phyloP scores from a whole-genome alignment of 1,140 invertebrate genomes.

The Drosophila nasuta region DNA sequence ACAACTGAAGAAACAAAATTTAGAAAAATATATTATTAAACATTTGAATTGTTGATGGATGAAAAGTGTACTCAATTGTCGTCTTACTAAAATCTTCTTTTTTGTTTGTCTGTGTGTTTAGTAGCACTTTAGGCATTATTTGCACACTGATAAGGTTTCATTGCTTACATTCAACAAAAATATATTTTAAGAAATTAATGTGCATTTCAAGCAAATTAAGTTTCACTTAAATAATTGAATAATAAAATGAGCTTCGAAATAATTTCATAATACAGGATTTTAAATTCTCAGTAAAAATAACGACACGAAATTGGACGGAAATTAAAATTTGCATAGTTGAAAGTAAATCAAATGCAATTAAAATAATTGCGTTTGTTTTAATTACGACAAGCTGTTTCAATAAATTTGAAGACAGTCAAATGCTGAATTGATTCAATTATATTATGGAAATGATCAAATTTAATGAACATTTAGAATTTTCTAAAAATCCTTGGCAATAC shows the following conservation, averaged over 20 bases:
- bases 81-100: neutral
- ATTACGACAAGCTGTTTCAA: neutral
- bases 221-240: neutral
- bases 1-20: too few species aligned
- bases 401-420: neutral
- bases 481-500: neutral
- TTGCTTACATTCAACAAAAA: neutral
- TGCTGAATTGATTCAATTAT: neutral
- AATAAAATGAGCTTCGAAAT: neutral
- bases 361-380: neutral
- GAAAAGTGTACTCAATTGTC: neutral
- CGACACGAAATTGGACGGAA: neutral
- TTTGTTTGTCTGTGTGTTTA: constrained; percentile 44
- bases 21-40: too few species aligned
- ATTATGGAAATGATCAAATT: neutral
- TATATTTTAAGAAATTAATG: neutral
- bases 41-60: neutral
- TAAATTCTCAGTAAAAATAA: constrained; percentile 2
- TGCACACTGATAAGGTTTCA: constrained; percentile 28
- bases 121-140: constrained; percentile 43
- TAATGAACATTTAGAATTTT: neutral
- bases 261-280: neutral
- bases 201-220: constrained; percentile 2
- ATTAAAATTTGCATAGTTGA: neutral
- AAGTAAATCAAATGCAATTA: neutral